Evolutionary conservation across 2,113 vertebrate species (phyloP).

Genomic region (Podocnemis expansa): DNA sequence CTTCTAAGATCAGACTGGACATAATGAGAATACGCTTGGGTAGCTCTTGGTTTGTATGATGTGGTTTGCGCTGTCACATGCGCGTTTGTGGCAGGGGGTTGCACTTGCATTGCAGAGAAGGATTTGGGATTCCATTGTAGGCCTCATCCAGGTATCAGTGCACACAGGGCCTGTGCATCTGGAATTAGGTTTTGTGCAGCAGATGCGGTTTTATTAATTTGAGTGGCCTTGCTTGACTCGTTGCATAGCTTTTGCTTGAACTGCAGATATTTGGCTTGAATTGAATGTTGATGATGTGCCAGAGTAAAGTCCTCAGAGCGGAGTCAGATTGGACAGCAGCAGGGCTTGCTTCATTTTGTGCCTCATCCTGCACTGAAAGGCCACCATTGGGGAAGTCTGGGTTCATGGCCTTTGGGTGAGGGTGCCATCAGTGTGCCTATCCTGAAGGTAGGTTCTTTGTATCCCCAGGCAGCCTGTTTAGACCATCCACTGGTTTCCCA

Average conservation of each 20-base stretch:
- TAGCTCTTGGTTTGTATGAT: background rate
- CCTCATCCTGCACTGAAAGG: background rate
- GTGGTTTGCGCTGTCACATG: background rate
- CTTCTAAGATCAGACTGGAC: background rate
- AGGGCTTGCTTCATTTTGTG: background rate
- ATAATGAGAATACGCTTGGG: background rate
- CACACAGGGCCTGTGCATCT: background rate
- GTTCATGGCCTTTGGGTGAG: too few relatives aligned
- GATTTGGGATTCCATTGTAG: background rate
- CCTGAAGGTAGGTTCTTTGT: background rate
- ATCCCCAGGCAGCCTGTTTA: background rate
- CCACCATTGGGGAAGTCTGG: background rate
- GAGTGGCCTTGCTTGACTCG: background rate
- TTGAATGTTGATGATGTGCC: background rate
- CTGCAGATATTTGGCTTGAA: background rate
- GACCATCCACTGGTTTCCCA: background rate
- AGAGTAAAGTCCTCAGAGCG: background rate
- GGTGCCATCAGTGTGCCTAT: background rate
- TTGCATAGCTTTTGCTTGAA: background rate
- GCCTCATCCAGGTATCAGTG: background rate
- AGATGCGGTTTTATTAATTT: background rate
- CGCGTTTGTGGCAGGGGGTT: background rate
- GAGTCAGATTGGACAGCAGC: background rate
- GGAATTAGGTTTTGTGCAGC: background rate
- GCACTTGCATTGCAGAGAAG: background rate